Conservation (phyloP, 1,140 invertebrate species). For the Drosophila punjabiensis region DNA sequence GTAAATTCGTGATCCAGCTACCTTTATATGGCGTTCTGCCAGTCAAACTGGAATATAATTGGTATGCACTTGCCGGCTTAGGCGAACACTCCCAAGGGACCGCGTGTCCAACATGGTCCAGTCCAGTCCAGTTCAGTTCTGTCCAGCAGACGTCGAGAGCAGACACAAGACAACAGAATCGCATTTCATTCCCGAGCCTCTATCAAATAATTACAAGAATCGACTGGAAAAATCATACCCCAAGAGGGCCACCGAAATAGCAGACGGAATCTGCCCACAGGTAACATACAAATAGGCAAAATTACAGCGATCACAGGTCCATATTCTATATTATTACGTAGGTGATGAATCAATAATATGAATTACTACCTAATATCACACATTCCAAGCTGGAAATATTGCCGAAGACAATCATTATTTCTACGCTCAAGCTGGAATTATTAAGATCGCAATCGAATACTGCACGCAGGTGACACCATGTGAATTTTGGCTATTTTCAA, state of each 20-base stretch:
- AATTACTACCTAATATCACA: conserved; percentile 15
- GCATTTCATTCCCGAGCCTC: conserved; percentile 44
- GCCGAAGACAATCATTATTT: neutral
- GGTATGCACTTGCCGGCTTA: conserved; percentile 59
- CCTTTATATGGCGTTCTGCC: conserved; percentile 51
- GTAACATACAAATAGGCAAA: conserved; percentile 3
- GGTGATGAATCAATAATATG: conserved; percentile 23
- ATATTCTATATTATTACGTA: conserved; percentile 8
- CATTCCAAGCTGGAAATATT: neutral
- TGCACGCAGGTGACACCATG: conserved; percentile 9
- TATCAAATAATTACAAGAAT: conserved; percentile 57
- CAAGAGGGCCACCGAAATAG: conserved; percentile 20
- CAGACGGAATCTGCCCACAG: conserved; percentile 16
- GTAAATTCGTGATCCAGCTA: conserved; percentile 39
- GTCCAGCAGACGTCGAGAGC: neutral
- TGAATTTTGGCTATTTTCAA: conserved; percentile 1
- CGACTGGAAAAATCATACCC: conserved; percentile 48
- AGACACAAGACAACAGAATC: conserved; percentile 39
- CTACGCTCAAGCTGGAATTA: neutral
- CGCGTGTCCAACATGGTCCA: conserved; percentile 33
- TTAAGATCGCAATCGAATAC: conserved; percentile 11
- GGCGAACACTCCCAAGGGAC: conserved; percentile 54
- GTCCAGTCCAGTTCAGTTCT: neutral
- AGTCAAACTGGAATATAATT: conserved; percentile 61
- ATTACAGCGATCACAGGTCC: conserved; percentile 7